A percentile compares a stretch with the other conserved stretches of the same genome.
Evolutionary conservation across 2,113 vertebrate species (phyloP).

Genomic region (Rhinopomastus cyanomelas): DNA sequence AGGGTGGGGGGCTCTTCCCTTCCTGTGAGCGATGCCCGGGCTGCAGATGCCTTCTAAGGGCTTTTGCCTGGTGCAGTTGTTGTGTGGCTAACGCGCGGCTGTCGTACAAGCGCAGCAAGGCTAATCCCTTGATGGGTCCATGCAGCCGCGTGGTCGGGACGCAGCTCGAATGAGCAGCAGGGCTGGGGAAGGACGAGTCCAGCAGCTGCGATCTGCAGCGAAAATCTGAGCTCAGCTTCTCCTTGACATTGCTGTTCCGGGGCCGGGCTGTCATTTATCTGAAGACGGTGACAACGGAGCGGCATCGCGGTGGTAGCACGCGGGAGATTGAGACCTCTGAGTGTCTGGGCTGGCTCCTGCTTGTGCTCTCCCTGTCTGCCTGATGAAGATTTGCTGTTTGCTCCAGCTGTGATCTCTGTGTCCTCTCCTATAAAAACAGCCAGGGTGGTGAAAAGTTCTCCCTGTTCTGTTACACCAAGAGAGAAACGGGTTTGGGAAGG

Average conservation of each 20-base stretch:
- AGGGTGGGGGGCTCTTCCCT: not conserved
- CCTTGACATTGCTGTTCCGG: slow-evolving; percentile 47
- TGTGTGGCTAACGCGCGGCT: not conserved
- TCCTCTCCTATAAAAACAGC: not conserved
- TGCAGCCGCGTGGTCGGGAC: not conserved
- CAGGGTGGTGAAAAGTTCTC: not conserved
- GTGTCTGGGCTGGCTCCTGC: slow-evolving; percentile 45
- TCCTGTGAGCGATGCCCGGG: not conserved
- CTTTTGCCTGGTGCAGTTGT: slow-evolving; percentile 62
- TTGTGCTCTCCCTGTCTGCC: not conserved
- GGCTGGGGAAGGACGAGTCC: not conserved
- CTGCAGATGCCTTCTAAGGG: slow-evolving; percentile 23
- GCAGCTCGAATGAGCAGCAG: not conserved
- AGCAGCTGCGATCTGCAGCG: slow-evolving; percentile 46
- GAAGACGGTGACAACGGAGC: slow-evolving; percentile 46
- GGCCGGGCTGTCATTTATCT: slow-evolving; percentile 53
- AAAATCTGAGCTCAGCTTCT: slow-evolving; percentile 54
- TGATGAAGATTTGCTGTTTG: slow-evolving; percentile 38
- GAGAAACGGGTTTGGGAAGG: not conserved
- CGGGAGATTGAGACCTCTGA: slow-evolving; percentile 35
- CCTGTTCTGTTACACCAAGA: not conserved
- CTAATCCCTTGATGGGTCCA: slow-evolving; percentile 59
- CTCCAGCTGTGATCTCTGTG: not conserved
- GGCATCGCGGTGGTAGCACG: not conserved
- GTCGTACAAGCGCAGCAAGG: slow-evolving; percentile 45